Conservation (phyloP, 2,797 vertebrate genomes). For the Mionectes olivaceus region DNA sequence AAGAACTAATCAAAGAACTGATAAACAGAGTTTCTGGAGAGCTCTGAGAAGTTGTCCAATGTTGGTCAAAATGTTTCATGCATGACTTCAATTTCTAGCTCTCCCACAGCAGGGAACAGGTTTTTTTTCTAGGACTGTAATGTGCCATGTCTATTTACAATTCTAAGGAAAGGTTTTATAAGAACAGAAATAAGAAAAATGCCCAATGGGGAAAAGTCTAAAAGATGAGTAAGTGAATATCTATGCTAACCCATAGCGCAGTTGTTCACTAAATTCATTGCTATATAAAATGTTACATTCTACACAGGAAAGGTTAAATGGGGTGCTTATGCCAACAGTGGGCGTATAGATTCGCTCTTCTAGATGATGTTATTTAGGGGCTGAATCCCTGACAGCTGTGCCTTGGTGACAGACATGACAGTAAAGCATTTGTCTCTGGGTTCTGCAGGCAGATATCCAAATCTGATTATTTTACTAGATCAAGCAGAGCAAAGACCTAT, state of each 20-base stretch:
- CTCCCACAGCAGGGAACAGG: neutral
- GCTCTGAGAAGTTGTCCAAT: neutral
- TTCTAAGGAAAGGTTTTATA: neutral
- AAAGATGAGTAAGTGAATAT: neutral
- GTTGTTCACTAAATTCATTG: neutral
- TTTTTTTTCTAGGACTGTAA: neutral
- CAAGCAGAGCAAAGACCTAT: neutral
- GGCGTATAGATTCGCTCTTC: neutral
- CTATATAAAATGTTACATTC: neutral
- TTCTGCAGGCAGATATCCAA: neutral
- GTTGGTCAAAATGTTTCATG: neutral
- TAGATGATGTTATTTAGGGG: neutral
- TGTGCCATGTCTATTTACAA: neutral
- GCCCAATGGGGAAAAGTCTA: neutral
- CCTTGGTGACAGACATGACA: neutral
- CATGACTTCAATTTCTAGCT: neutral
- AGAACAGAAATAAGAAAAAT: neutral
- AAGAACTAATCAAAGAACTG: neutral
- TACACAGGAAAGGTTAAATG: neutral
- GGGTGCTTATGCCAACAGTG: neutral
- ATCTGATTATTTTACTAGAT: neutral
- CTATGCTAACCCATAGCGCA: neutral
- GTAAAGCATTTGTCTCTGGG: neutral
- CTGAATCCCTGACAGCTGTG: neutral
- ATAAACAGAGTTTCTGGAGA: neutral